Conservation (phyloP, 2,113 vertebrate genomes). For the Crotalus viridis region DNA sequence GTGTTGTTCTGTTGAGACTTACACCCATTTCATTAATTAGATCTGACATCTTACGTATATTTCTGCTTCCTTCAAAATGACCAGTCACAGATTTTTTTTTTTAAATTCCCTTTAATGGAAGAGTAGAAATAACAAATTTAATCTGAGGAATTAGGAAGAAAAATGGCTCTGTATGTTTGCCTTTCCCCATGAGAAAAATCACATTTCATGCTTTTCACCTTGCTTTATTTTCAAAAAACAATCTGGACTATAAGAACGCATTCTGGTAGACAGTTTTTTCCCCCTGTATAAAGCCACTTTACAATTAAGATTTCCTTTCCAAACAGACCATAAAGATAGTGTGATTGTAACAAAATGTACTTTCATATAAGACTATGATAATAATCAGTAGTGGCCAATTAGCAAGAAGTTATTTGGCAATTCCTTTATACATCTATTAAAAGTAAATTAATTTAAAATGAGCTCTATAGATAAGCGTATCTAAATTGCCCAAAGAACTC, state of each 20-base stretch:
- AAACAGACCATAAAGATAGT: conserved; percentile 28
- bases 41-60: not conserved
- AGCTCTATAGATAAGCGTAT: not conserved
- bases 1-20: not conserved
- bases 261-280: conserved; percentile 5
- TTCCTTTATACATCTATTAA: conserved; percentile 10
- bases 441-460: conserved; percentile 30
- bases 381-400: conserved; percentile 27
- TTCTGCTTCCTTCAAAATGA: conserved; percentile 22
- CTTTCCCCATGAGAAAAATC: conserved; percentile 18
- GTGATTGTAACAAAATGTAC: conserved; percentile 33
- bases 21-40: not conserved
- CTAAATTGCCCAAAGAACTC: conserved; percentile 12
- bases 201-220: conserved; percentile 5
- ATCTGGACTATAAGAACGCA: conserved; percentile 16
- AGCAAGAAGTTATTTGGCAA: conserved; percentile 27
- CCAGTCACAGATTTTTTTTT: not conserved
- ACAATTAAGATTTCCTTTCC: conserved; percentile 26
- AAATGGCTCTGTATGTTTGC: not conserved
- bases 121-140: conserved; percentile 20
- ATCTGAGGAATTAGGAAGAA: conserved; percentile 25
- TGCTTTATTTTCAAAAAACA: conserved; percentile 24
- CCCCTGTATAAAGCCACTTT: not conserved
- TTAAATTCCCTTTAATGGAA: not conserved
- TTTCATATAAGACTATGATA: conserved; percentile 22